Conservation (phyloP, 2,797 vertebrate species). For the Brotula barbata region DNA sequence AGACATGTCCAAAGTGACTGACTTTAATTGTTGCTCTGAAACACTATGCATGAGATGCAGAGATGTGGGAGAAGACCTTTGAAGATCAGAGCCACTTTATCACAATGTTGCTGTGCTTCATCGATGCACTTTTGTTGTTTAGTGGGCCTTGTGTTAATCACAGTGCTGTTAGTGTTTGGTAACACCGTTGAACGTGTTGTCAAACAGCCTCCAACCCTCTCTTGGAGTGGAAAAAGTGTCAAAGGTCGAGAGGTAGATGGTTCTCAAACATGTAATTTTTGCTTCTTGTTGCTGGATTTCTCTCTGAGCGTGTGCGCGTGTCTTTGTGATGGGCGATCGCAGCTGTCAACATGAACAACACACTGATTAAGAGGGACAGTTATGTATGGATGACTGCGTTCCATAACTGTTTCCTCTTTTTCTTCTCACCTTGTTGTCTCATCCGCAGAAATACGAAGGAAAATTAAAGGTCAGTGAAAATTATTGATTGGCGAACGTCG, state of each 20-base stretch:
- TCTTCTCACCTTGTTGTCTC: constrained; percentile 5
- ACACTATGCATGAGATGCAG: neutral
- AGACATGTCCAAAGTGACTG: no score
- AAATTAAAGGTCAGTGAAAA: constrained; percentile 23
- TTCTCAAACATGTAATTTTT: constrained; percentile 36
- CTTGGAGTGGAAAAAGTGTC: constrained; percentile 39
- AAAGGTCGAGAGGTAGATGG: constrained; percentile 3
- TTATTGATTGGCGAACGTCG: neutral
- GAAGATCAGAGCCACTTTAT: constrained; percentile 15
- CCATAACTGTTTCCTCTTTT: constrained; percentile 19
- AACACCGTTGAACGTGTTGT: constrained; percentile 29
- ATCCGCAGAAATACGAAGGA: constrained; percentile 20
- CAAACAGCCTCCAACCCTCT: constrained; percentile 42
- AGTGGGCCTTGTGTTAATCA: constrained; percentile 61
- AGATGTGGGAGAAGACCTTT: neutral
- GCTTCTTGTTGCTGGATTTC: constrained; percentile 2
- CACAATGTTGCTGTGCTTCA: constrained; percentile 10
- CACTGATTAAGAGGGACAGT: constrained; percentile 27
- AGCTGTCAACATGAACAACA: constrained; percentile 42
- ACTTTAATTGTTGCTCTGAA: neutral
- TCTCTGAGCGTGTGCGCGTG: constrained; percentile 2
- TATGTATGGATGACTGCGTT: constrained; percentile 21
- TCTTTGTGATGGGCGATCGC: constrained; percentile 36
- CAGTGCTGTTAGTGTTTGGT: constrained; percentile 53
- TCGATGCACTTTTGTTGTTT: constrained; percentile 35